These are phyloP conservation scores for Myxocyprinus asiaticus DNA, from an alignment of 2,113 vertebrate genomes.

Conservation along the genomic window DNA sequence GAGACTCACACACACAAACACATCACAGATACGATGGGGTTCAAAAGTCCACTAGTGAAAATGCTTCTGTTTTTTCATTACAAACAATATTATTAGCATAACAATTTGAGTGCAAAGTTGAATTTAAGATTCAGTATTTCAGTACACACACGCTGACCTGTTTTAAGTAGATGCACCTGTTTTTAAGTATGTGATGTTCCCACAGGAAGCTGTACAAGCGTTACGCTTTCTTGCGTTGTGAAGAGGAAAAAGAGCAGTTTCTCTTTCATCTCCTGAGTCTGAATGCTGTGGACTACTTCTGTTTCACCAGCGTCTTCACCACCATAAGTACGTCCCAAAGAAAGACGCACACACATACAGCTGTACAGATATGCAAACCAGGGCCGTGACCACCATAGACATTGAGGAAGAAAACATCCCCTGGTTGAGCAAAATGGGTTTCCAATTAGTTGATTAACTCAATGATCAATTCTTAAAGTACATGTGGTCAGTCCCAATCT, in stretches of 20 bases:
- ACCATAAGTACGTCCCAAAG: slow-evolving; percentile 81
- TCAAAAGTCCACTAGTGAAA: too few relatives aligned
- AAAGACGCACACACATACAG: neutral
- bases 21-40: too few relatives aligned
- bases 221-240: slow-evolving; percentile 93
- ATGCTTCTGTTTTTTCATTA: too few relatives aligned
- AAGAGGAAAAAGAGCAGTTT: slow-evolving; percentile 96
- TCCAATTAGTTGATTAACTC: too few relatives aligned
- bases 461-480: too few relatives aligned
- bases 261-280: slow-evolving; percentile 95
- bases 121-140: too few relatives aligned
- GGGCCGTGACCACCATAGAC: too few relatives aligned
- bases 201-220: slow-evolving; percentile 94
- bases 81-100: neutral
- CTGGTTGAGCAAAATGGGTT: too few relatives aligned
- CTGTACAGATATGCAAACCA: neutral
- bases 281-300: slow-evolving; percentile 97
- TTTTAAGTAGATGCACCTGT: neutral
- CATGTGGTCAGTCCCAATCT: too few relatives aligned
- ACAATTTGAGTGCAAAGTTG: too few relatives aligned
- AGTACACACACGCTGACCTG: too few relatives aligned
- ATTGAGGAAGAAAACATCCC: too few relatives aligned
- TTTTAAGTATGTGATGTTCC: slow-evolving; percentile 1
- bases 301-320: slow-evolving; percentile 95
- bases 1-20: neutral